phyloP scores from a whole-genome alignment of 2,113 vertebrate genomes.

The Rostratula benghalensis region DNA sequence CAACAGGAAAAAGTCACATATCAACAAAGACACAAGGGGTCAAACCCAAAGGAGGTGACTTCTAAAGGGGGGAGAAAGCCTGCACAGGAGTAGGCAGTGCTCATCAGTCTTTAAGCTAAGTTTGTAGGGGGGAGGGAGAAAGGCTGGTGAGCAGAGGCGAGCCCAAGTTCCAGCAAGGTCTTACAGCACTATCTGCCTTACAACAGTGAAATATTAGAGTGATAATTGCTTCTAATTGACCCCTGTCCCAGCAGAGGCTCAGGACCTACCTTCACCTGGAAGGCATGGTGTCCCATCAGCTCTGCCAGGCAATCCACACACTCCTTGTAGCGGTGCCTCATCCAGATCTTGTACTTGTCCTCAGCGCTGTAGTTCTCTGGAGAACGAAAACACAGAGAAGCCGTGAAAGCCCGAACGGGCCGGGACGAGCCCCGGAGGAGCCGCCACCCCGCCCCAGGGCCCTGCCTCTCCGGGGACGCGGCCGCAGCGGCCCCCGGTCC shows the following conservation, averaged over 20 bases:
- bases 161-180: fast-evolving
- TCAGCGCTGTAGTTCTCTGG: slow-evolving; percentile 73
- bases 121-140: too few species aligned
- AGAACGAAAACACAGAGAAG: not conserved
- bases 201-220: fast-evolving
- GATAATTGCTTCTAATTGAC: fast-evolving
- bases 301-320: slow-evolving; percentile 80
- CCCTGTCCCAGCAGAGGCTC: fast-evolving
- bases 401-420: fast-evolving
- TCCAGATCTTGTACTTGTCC: slow-evolving; percentile 88
- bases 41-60: not conserved
- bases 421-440: not conserved
- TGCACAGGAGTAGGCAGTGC: too few species aligned
- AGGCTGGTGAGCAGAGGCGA: not conserved
- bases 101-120: too few species aligned
- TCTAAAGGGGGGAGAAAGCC: not conserved
- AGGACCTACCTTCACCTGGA: slow-evolving; percentile 81
- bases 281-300: slow-evolving; percentile 75
- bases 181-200: not conserved
- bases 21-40: not conserved
- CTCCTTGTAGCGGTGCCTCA: slow-evolving; percentile 88
- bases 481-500: not conserved
- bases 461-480: not conserved
- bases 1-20: fast-evolving
- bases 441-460: not conserved